These are phyloP conservation scores for Chromoteleia sp. DNA, from an alignment of 2,888 invertebrate species.

Conservation along the genomic window DNA sequence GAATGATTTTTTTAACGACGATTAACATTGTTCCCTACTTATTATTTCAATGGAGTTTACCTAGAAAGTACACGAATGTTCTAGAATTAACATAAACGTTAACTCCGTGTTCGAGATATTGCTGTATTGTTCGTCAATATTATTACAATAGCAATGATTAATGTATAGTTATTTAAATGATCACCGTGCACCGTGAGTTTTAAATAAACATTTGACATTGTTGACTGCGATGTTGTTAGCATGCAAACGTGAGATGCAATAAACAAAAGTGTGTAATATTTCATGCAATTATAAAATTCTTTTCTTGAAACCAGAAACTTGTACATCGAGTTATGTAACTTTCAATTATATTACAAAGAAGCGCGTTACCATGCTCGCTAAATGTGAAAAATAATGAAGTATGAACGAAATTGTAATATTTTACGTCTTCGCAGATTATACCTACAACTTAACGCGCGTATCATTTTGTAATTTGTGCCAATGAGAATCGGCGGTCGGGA, in stretches of 20 bases:
- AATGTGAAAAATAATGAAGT: slow-evolving; percentile 50
- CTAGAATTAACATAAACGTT: background rate
- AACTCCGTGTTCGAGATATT: too few species aligned
- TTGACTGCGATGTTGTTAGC: background rate
- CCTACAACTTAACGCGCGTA: slow-evolving; percentile 11
- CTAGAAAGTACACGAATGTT: background rate
- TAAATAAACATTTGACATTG: slow-evolving; percentile 9
- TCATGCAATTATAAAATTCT: slow-evolving; percentile 51
- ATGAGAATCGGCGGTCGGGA: slow-evolving; percentile 9
- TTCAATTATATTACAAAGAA: slow-evolving; percentile 28
- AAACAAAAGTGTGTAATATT: slow-evolving; percentile 21
- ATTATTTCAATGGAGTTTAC: background rate
- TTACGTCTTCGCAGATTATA: too few species aligned
- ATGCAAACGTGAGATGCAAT: slow-evolving; percentile 10
- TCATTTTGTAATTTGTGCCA: slow-evolving; percentile 4
- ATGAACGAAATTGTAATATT: slow-evolving; percentile 2
- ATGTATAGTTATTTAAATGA: background rate
- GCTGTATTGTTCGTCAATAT: too few species aligned
- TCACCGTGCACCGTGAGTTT: background rate
- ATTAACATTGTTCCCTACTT: background rate
- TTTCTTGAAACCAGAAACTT: slow-evolving; percentile 32
- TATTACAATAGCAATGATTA: background rate
- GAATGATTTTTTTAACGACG: background rate
- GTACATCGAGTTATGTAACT: slow-evolving; percentile 44
- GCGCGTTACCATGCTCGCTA: slow-evolving; percentile 31